Base-by-base conservation (phyloP, 1,140 invertebrate genomes). In the Diabrotica undecimpunctata region DNA sequence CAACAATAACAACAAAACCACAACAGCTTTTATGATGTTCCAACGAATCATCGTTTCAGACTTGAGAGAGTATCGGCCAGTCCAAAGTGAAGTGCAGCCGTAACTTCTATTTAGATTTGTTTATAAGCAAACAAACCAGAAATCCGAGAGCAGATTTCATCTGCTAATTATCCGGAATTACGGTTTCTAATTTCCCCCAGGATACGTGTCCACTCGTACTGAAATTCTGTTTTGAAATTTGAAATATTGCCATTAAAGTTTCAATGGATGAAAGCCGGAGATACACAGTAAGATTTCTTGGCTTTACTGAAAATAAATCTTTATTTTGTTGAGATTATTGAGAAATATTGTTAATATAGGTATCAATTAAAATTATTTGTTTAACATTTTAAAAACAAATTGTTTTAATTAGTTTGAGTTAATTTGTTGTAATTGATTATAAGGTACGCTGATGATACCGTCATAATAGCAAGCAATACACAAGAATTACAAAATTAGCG, bases 101-200 rank as follows among this genome's bases (percentile, higher is more conserved):
- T 46, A 46, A 46, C 41, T 46, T 5, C 41, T 46, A 46, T 46
- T 46, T 46, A 46, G 41, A 46, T 46, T 46, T 46, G 41, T 46
- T 46, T 46, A 46, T 46, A 46, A 46, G 41, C 41, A 46, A 46
- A 46, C 41, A 46, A 46, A 46, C 41, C 41, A n/a, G 41, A 46
- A 46, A 46, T 46, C 41, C 41, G 41, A 46, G 41, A 46, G 41
- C 41, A 39, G 9, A 36, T 58, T 58, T 58, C 56, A n/a, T 37
- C 56, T 58, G 36, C 12, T 58, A 58, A 58, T 58, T 58, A 58
- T 38, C 13, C 56, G 36, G 56, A 37, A 38, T 58, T 58, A 58
- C 56, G 36, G 56, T 58, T 58, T 58, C 56, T 35, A 58, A 64
- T 64, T 64, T 58, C 54, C 38, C 62, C 36, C 39, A 55, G 54